Base-by-base conservation (phyloP, 2,797 vertebrate genomes). In the Manis pentadactyla region DNA sequence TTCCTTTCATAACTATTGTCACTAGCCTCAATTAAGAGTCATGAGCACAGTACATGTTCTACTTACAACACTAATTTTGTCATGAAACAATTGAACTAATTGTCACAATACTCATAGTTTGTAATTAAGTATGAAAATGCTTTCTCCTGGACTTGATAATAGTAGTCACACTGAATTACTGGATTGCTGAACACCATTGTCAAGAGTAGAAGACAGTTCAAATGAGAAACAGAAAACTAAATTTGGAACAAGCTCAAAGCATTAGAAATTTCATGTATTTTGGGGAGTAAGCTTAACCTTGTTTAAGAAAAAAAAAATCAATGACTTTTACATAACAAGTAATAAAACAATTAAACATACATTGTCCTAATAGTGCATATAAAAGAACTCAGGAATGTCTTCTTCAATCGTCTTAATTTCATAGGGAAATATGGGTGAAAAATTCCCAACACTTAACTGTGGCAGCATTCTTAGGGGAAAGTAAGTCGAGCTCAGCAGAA, bases 61-160 rank as follows among this genome's bases (percentile, higher is more conserved):
- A 79, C 79, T 74, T 91, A 27, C 27, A 51, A 27, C 37, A n/a
- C 53, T 27, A 85, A 84, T 68, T 83, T 90, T 74, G 77, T 87
- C 21, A 94, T 0, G 7, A 93, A 95, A 96, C 71, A 87, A 81
- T 74, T 73, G 69, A 61, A 39, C 14, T 29, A 73, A 95, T 61
- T 86, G 49, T 89, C 49, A 87, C 29, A 68, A 55, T 31, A 63
- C 77, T 59, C 77, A 49, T n/a, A 55, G 21, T 1, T 2, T 87
- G 5, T 42, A 69, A 83, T 92, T 49, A 51, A 87, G 18, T 29
- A 87, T 74, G 81, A 5, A 64, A 92, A 61, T 87, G 27, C 4
- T 49, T 0, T 68, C 19, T 90, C 37, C 21, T 84, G 13, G n/a
- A 84, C 23, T 69, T 94, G 82, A 37, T 68, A 42, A 39, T 49